phyloP scores from a whole-genome alignment of 2,888 invertebrate species.

The Andricus quercusramuli region DNA sequence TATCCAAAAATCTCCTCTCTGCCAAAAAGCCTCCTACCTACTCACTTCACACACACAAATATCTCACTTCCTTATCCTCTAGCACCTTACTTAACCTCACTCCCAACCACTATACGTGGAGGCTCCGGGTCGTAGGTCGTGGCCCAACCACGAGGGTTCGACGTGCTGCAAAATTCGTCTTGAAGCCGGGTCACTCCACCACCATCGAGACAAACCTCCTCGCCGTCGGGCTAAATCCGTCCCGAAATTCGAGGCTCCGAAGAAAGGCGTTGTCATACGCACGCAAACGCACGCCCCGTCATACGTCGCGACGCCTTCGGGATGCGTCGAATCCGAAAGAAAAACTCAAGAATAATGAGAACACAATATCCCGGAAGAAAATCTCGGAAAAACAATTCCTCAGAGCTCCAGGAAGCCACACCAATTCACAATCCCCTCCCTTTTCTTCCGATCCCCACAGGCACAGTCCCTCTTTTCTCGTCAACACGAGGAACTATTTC shows the following conservation, averaged over 20 bases:
- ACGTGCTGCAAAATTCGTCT: conserved; percentile 10
- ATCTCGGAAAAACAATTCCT: neutral
- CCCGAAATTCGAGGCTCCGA: conserved; percentile 38
- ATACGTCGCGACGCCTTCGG: conserved; percentile 34
- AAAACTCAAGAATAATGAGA: conserved; percentile 9
- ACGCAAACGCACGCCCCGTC: conserved; percentile 35
- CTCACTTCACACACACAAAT: conserved; percentile 17
- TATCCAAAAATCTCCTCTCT: neutral
- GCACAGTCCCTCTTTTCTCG: neutral
- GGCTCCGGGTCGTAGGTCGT: conserved; percentile 10
- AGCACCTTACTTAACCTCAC: conserved; percentile 31
- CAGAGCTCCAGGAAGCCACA: conserved; percentile 26
- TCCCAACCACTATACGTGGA: conserved; percentile 24
- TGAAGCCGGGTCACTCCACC: conserved; percentile 34
- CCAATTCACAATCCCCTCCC: conserved; percentile 5
- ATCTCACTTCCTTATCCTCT: conserved; percentile 1
- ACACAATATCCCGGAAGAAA: neutral
- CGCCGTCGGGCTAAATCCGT: conserved; percentile 39
- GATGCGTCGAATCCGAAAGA: conserved; percentile 16
- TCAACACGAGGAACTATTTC: conserved; percentile 31
- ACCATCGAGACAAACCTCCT: conserved; percentile 29
- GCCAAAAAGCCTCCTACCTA: neutral
- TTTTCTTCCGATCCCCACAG: neutral
- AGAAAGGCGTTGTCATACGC: conserved; percentile 42
- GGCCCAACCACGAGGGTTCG: conserved; percentile 13